Evolutionary conservation across 2,797 vertebrate genomes (phyloP).

Genomic region (Lemur catta): DNA sequence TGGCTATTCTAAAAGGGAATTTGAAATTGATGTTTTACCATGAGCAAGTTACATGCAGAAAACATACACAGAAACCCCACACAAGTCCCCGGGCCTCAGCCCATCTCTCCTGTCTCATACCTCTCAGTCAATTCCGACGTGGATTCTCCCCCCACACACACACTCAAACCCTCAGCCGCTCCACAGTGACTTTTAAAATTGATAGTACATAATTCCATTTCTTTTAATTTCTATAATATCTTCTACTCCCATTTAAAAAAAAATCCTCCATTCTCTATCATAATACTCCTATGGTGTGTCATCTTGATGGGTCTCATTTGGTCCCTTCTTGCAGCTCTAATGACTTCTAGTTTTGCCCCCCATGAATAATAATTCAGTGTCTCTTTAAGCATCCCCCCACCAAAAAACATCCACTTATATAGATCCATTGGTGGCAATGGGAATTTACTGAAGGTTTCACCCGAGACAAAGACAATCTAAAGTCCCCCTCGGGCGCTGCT

Average conservation of each 20-base stretch:
- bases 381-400: neutral
- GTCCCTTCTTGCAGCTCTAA: neutral
- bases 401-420: neutral
- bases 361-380: neutral
- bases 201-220: neutral
- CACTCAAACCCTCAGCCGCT: neutral
- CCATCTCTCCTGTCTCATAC: neutral
- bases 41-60: neutral
- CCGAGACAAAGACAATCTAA: neutral
- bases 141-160: neutral
- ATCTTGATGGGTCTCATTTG: neutral
- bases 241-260: neutral
- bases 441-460: neutral
- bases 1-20: neutral
- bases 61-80: neutral
- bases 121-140: neutral
- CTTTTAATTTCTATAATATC: neutral
- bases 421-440: neutral
- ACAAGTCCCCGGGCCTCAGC: no score
- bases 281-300: neutral
- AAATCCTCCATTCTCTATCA: neutral
- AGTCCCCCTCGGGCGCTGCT: neutral
- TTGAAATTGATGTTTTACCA: neutral
- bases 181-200: neutral
- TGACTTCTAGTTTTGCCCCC: neutral